Conservation (phyloP, 2,797 vertebrate species). For the Sebastes hopkinsi region DNA sequence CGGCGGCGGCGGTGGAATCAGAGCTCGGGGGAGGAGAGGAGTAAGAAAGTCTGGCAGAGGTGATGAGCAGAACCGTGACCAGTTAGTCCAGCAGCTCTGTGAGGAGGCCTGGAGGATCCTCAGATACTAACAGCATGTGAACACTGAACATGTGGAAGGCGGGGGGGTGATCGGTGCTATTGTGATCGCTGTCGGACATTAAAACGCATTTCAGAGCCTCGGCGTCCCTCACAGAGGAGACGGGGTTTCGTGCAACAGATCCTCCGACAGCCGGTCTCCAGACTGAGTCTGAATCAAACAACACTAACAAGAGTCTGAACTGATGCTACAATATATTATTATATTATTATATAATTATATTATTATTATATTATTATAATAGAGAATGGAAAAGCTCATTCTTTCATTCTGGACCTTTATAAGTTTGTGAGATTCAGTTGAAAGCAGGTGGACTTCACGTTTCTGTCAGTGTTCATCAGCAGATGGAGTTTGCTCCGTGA, state of each 20-base stretch:
- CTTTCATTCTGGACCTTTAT: not conserved
- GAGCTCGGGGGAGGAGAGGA: conserved; percentile 73
- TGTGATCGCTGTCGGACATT: conserved; percentile 70
- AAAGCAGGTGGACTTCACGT: no score
- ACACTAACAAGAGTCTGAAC: not conserved
- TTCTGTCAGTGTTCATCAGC: no score
- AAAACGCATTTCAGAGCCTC: conserved; percentile 88
- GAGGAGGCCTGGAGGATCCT: conserved; percentile 78
- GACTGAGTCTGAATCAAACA: conserved; percentile 77
- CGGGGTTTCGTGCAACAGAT: conserved; percentile 80
- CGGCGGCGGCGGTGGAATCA: conserved; percentile 70
- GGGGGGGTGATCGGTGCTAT: conserved; percentile 60
- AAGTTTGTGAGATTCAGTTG: no score
- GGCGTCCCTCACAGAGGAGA: conserved; percentile 87
- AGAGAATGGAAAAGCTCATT: not conserved
- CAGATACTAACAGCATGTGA: conserved; percentile 73
- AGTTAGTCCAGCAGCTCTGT: conserved; percentile 84
- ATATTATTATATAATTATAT: no score
- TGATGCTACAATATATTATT: not conserved
- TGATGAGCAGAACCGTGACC: conserved; percentile 83
- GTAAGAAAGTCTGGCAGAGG: conserved; percentile 40
- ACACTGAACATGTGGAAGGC: conserved; percentile 44
- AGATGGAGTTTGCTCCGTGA: no score
- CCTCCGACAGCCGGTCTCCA: conserved; percentile 72
- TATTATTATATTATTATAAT: no score